Percentiles rank a stretch among this genome's conserved stretches.
Conservation (phyloP, 2,797 vertebrate species). For the Sebastes paucispinis region DNA sequence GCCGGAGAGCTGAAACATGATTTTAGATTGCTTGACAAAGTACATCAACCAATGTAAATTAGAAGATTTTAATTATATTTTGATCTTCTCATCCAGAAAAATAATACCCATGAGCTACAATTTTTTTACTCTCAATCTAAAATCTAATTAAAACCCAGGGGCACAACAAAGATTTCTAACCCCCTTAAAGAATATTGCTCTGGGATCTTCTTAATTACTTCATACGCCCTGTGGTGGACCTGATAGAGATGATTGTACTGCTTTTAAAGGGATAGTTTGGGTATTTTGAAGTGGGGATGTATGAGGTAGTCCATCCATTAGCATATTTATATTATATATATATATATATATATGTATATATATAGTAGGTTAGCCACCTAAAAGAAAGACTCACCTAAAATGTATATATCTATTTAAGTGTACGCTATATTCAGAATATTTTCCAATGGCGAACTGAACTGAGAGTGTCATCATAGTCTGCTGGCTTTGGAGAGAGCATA, state of each 20-base stretch:
- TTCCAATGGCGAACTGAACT: too few species aligned
- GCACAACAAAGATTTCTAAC: background rate
- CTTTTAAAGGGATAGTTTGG: background rate
- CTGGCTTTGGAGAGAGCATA: too few species aligned
- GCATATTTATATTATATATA: too few species aligned
- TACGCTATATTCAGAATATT: too few species aligned
- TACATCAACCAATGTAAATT: background rate
- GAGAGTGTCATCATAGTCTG: too few species aligned
- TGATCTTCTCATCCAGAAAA: slow-evolving; percentile 1
- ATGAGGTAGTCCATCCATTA: too few species aligned
- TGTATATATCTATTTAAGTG: too few species aligned
- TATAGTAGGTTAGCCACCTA: too few species aligned
- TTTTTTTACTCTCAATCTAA: background rate
- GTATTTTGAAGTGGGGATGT: too few species aligned
- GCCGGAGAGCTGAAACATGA: slow-evolving; percentile 42
- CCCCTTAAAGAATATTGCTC: background rate
- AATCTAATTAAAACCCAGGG: background rate
- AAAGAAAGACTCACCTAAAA: too few species aligned
- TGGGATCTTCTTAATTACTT: background rate
- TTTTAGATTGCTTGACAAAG: slow-evolving; percentile 11
- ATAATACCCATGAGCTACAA: background rate
- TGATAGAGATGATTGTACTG: background rate
- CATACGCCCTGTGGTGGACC: background rate
- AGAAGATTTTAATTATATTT: background rate
- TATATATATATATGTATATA: too few species aligned